phyloP scores from a whole-genome alignment of 2,113 vertebrate genomes.

The Perognathus longimembris region DNA sequence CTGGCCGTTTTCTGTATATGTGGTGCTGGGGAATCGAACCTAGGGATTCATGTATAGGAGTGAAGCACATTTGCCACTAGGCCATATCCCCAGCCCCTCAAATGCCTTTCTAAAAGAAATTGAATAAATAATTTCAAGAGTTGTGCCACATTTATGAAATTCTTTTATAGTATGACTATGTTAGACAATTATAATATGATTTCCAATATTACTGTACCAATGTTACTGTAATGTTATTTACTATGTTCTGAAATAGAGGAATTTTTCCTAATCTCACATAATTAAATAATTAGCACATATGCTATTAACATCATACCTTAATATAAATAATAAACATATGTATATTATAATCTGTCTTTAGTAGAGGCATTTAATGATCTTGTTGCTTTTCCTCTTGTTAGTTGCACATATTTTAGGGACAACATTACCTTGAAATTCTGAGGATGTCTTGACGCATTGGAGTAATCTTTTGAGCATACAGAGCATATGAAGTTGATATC shows the following conservation, averaged over 20 bases:
- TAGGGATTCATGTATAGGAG: too few relatives aligned
- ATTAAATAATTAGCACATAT: constrained; percentile 16
- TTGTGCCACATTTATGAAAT: constrained; percentile 42
- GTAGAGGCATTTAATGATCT: background rate
- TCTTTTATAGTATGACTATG: background rate
- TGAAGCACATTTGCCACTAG: too few relatives aligned
- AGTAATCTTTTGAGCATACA: background rate
- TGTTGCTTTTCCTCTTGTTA: constrained; percentile 3
- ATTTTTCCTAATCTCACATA: constrained; percentile 44
- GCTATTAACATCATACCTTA: background rate
- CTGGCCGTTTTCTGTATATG: too few relatives aligned
- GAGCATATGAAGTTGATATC: background rate
- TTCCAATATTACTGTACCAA: constrained; percentile 5
- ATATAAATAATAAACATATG: background rate
- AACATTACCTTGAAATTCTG: constrained; percentile 47
- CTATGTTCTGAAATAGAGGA: background rate
- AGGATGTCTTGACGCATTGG: background rate
- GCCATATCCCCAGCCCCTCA: too few relatives aligned
- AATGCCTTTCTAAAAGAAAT: constrained; percentile 41
- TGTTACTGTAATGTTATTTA: background rate
- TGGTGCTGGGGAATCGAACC: too few relatives aligned
- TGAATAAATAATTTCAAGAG: constrained; percentile 63
- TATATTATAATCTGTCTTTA: background rate
- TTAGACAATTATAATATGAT: background rate
- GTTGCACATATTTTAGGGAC: background rate